These are phyloP conservation scores for Oncorhynchus kisutch DNA, from an alignment of 2,113 vertebrate species.

Conservation along the genomic window DNA sequence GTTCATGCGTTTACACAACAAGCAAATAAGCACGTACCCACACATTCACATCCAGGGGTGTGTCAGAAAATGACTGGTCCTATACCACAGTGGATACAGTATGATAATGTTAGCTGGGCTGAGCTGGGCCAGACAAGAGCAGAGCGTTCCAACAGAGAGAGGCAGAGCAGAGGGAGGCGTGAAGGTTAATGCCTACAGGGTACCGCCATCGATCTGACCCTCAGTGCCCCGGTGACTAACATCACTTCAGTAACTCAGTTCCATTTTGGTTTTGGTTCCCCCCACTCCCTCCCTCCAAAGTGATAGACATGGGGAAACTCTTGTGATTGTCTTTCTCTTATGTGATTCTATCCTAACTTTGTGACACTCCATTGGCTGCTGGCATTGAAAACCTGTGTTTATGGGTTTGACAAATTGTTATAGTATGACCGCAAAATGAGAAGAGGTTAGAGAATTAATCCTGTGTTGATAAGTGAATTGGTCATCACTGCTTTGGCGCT, in stretches of 20 bases:
- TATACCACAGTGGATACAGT: no score
- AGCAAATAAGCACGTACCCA: not conserved
- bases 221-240: not conserved
- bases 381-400: no score
- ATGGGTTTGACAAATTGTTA: no score
- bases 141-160: not conserved
- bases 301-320: no score
- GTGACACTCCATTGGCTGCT: no score
- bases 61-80: no score
- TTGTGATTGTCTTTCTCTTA: no score
- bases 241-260: not conserved
- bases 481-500: no score
- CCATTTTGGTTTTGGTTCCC: not conserved
- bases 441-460: no score
- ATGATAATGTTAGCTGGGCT: not conserved
- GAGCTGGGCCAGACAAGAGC: not conserved
- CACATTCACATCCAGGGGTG: not conserved
- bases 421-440: no score
- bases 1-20: not conserved
- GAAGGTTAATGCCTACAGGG: slow-evolving; percentile 48
- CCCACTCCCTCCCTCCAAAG: not conserved
- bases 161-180: slow-evolving; percentile 36
- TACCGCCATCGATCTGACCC: slow-evolving; percentile 44
- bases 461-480: no score
- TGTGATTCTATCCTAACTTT: no score